phyloP scores from a whole-genome alignment of 2,113 vertebrate species.

The Serinus canaria region DNA sequence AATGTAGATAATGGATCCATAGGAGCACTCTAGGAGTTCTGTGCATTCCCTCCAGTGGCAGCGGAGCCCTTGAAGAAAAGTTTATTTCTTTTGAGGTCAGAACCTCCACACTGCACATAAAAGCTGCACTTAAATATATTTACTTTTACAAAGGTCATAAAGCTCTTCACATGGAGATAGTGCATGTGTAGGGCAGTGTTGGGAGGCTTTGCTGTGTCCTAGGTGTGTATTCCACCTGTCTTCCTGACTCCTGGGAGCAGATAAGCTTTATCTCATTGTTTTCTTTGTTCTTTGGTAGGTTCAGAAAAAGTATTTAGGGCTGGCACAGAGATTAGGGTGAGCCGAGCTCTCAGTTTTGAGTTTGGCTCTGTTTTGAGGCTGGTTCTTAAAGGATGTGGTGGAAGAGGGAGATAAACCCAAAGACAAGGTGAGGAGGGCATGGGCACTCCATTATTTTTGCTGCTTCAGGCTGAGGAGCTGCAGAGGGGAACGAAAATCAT shows the following conservation, averaged over 20 bases:
- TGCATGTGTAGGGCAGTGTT: accelerated
- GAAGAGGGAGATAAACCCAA: background rate
- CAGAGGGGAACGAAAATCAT: background rate
- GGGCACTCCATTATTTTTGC: background rate
- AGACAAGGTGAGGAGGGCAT: background rate
- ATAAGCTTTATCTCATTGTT: background rate
- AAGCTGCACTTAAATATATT: background rate
- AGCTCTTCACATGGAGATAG: background rate
- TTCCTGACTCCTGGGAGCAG: background rate
- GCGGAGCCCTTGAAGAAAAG: background rate
- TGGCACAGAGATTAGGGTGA: background rate
- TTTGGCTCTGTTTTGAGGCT: background rate
- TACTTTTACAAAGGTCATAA: background rate
- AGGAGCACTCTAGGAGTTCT: background rate
- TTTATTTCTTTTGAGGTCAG: background rate
- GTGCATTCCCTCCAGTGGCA: background rate
- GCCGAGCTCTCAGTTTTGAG: background rate
- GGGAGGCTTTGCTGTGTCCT: background rate
- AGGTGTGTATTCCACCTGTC: background rate
- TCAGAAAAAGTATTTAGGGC: background rate
- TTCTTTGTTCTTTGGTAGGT: background rate
- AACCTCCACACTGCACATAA: background rate
- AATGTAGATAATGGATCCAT: background rate
- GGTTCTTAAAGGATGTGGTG: background rate
- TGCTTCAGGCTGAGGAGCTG: background rate